These are phyloP conservation scores for Nymphalis c-album DNA, from an alignment of 2,888 invertebrate genomes.

Conservation along the genomic window DNA sequence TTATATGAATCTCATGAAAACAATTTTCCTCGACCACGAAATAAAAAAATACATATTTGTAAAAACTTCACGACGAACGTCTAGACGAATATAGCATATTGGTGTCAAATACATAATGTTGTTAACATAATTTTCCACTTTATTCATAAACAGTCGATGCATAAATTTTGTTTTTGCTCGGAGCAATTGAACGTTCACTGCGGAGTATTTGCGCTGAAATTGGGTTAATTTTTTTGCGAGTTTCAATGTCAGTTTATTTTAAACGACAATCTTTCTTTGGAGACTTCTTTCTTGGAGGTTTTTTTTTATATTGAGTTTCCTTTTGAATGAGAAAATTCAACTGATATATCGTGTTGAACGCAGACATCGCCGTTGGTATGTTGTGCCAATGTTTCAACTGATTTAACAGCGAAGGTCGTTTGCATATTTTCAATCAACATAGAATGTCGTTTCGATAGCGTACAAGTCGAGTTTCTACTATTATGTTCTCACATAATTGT, in stretches of 20 bases:
- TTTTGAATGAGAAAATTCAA: slow-evolving; percentile 2
- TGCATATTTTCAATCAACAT: slow-evolving; percentile 32
- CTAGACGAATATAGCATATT: slow-evolving; percentile 14
- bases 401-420: slow-evolving; percentile 34
- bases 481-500: slow-evolving; percentile 3
- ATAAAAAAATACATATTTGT: slow-evolving; percentile 8
- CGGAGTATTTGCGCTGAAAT: slow-evolving; percentile 16
- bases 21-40: slow-evolving; percentile 7
- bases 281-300: background rate
- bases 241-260: slow-evolving; percentile 21
- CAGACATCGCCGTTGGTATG: slow-evolving; percentile 2
- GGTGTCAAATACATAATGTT: slow-evolving; percentile 16
- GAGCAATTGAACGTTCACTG: slow-evolving; percentile 14
- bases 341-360: background rate
- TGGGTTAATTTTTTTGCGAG: slow-evolving; percentile 14
- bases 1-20: slow-evolving; percentile 13
- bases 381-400: slow-evolving; percentile 14
- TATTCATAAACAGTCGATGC: slow-evolving; percentile 12
- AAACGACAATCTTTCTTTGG: no score
- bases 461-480: slow-evolving; percentile 23
- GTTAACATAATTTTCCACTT: slow-evolving; percentile 16
- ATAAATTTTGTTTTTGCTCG: slow-evolving; percentile 8
- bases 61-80: background rate
- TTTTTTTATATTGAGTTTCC: background rate
- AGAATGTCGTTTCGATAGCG: slow-evolving; percentile 35